Evolutionary conservation across 2,797 vertebrate species (phyloP).

Genomic region (Peromyscus aztecus): DNA sequence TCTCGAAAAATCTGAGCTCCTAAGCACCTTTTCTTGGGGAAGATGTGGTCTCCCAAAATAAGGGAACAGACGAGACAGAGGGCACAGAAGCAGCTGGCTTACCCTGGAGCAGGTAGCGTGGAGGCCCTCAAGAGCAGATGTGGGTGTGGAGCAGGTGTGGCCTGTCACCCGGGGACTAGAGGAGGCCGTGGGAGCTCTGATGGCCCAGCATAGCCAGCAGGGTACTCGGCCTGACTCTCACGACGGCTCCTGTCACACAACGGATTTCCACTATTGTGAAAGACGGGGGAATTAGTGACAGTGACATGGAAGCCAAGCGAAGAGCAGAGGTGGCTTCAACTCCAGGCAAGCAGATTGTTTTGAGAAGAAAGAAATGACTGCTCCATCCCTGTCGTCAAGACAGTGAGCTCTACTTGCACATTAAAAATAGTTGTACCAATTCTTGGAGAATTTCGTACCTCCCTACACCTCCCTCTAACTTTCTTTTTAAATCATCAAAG

Average conservation of each 20-base stretch:
- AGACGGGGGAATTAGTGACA: neutral
- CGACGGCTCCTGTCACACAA: no score
- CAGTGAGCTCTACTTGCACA: neutral
- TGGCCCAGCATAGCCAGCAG: fast-evolving
- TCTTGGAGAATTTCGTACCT: neutral
- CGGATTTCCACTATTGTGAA: neutral
- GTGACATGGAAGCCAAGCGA: neutral
- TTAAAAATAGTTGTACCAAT: neutral
- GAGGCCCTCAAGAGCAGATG: neutral
- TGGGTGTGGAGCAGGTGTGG: no score
- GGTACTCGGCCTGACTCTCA: no score
- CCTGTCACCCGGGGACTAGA: neutral
- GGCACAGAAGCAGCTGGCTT: neutral
- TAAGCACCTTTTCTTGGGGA: neutral
- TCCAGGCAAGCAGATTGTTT: neutral
- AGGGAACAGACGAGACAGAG: neutral
- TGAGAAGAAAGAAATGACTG: neutral
- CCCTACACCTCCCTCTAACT: neutral
- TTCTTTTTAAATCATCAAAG: neutral
- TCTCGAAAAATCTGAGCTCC: neutral
- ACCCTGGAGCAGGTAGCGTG: neutral
- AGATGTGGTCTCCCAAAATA: conserved; percentile 4
- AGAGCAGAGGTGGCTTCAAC: neutral
- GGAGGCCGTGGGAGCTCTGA: neutral
- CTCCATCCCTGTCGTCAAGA: neutral